Percentiles rank a stretch among this genome's conserved stretches.
These are phyloP conservation scores for Hedya salicella DNA, from an alignment of 2,888 invertebrate species.

Conservation along the genomic window DNA sequence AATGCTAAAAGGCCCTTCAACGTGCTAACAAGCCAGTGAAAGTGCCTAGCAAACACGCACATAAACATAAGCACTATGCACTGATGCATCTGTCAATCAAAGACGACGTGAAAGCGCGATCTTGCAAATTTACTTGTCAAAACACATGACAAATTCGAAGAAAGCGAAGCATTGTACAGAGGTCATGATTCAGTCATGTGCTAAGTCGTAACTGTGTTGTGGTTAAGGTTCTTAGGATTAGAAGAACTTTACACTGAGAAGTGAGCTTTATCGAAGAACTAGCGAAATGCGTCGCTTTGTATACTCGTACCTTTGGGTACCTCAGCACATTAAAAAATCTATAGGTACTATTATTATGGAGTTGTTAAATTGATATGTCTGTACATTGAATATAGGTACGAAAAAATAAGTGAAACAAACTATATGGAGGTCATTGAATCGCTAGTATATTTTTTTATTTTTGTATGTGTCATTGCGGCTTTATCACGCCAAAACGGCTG, in stretches of 20 bases:
- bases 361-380: no score
- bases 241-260: neutral
- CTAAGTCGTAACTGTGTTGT: conserved; percentile 8
- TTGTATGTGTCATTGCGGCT: no score
- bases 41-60: conserved; percentile 32
- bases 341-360: no score
- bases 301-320: no score
- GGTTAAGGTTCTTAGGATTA: conserved; percentile 1
- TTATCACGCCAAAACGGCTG: no score
- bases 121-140: conserved; percentile 63
- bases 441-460: no score
- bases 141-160: conserved; percentile 61
- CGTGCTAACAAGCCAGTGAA: conserved; percentile 39
- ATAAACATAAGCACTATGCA: conserved; percentile 7
- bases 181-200: conserved; percentile 25
- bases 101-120: conserved; percentile 53
- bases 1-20: conserved; percentile 37
- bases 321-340: no score
- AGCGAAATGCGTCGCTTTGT: neutral
- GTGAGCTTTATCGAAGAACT: conserved; percentile 7
- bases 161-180: conserved; percentile 49
- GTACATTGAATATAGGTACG: no score
- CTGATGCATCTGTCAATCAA: conserved; percentile 53
- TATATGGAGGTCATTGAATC: no score
- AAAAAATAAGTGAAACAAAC: no score